A percentile compares a stretch with the other conserved stretches of the same genome.
phyloP scores from a whole-genome alignment of 1,140 invertebrate genomes.

The Gryon sp. region DNA sequence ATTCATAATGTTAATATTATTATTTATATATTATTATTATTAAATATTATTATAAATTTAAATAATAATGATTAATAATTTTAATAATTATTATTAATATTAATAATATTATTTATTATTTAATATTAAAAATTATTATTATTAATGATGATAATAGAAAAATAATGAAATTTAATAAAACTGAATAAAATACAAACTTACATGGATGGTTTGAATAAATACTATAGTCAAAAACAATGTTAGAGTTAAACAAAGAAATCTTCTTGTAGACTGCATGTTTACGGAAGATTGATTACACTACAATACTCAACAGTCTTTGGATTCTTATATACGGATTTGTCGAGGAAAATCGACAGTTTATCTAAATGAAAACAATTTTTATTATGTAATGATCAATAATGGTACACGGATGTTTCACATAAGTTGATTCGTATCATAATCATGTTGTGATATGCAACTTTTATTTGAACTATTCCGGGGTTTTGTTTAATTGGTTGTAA shows the following conservation, averaged over 20 bases:
- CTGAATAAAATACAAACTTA: conserved; percentile 7
- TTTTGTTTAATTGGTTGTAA: too few species aligned
- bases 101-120: too few species aligned
- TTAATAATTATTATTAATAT: too few species aligned
- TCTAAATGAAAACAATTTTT: conserved; percentile 28
- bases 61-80: too few species aligned
- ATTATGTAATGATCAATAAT: conserved; percentile 27
- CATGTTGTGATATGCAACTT: neutral
- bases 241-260: neutral
- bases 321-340: conserved; percentile 41
- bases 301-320: conserved; percentile 2
- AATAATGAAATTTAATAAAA: neutral
- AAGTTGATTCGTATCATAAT: conserved; percentile 7
- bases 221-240: neutral
- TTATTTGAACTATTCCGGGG: neutral
- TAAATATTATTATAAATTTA: too few species aligned
- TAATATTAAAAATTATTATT: too few species aligned
- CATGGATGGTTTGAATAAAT: conserved; percentile 1
- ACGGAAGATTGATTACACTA: conserved; percentile 14
- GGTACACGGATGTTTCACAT: conserved; percentile 1
- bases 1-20: too few species aligned
- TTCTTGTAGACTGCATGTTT: conserved; percentile 17
- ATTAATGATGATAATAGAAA: too few species aligned
- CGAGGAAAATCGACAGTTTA: conserved; percentile 39
- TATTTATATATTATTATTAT: too few species aligned